Evolutionary conservation across 2,797 vertebrate genomes (phyloP).

Genomic region (Thaleichthys pacificus): DNA sequence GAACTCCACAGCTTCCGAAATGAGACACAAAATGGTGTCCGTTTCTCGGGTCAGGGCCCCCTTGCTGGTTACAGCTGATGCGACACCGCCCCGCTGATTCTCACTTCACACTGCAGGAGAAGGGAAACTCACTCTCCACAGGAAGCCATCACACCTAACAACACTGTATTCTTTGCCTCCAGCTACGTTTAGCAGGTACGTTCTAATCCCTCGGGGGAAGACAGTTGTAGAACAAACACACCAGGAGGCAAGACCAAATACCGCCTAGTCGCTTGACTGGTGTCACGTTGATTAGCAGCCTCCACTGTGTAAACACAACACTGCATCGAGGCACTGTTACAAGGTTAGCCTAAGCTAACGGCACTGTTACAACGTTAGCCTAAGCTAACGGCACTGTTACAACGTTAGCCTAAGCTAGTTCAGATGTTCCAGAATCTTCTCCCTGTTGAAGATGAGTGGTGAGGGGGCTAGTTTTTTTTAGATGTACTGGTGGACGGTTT

Average conservation of each 20-base stretch:
- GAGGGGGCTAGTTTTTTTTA: too few relatives aligned
- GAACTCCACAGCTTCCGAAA: neutral
- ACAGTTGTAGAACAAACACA: conserved; percentile 1
- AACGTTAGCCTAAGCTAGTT: too few relatives aligned
- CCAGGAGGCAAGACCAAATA: conserved; percentile 2
- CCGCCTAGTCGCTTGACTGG: neutral
- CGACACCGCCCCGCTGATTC: neutral
- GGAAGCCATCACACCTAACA: neutral
- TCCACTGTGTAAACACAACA: conserved; percentile 1
- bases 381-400: too few relatives aligned
- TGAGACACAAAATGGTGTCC: neutral
- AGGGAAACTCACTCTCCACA: neutral
- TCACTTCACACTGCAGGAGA: neutral
- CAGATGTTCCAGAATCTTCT: too few relatives aligned
- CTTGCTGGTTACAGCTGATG: neutral
- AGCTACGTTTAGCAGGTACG: too few relatives aligned
- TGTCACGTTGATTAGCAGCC: neutral
- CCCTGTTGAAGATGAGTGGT: too few relatives aligned
- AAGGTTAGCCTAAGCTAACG: too few relatives aligned
- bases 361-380: too few relatives aligned
- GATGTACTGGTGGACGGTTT: too few relatives aligned
- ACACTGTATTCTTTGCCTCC: neutral
- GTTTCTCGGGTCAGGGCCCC: neutral
- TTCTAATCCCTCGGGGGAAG: neutral
- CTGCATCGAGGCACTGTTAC: too few relatives aligned